phyloP scores from a whole-genome alignment of 2,888 invertebrate genomes.

The Troilus luridus region DNA sequence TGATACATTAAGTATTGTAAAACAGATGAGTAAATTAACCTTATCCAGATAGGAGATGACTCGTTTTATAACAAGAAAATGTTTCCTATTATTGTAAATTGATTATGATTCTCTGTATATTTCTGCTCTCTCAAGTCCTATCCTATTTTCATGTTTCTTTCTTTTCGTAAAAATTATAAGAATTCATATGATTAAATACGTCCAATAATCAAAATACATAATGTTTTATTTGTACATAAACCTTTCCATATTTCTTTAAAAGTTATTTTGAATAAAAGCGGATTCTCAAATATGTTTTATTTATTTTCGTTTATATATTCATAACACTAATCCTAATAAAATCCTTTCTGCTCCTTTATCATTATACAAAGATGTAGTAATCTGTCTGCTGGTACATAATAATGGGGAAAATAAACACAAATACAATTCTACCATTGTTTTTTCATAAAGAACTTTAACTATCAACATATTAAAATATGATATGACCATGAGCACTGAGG shows the following conservation, averaged over 20 bases:
- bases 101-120: constrained; percentile 63
- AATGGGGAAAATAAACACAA: too few relatives aligned
- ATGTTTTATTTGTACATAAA: constrained; percentile 44
- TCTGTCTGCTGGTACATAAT: too few relatives aligned
- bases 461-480: too few relatives aligned
- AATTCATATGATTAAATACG: constrained; percentile 65
- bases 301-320: not conserved
- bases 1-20: constrained; percentile 26
- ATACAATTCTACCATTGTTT: too few relatives aligned
- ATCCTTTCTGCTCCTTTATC: not conserved
- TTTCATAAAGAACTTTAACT: too few relatives aligned
- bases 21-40: constrained; percentile 28
- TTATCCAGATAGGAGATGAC: constrained; percentile 31
- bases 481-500: too few relatives aligned
- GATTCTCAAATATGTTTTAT: constrained; percentile 3
- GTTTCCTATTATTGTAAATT: constrained; percentile 63
- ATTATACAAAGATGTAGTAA: too few relatives aligned
- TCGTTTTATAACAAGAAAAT: constrained; percentile 60
- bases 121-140: constrained; percentile 62
- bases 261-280: constrained; percentile 45
- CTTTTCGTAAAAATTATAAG: constrained; percentile 64
- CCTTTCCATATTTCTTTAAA: constrained; percentile 41
- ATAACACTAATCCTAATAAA: not conserved
- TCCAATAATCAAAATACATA: constrained; percentile 63
- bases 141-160: constrained; percentile 65